These are phyloP conservation scores for Ellobium chinense DNA, from an alignment of 2,888 invertebrate genomes.

Conservation along the genomic window DNA sequence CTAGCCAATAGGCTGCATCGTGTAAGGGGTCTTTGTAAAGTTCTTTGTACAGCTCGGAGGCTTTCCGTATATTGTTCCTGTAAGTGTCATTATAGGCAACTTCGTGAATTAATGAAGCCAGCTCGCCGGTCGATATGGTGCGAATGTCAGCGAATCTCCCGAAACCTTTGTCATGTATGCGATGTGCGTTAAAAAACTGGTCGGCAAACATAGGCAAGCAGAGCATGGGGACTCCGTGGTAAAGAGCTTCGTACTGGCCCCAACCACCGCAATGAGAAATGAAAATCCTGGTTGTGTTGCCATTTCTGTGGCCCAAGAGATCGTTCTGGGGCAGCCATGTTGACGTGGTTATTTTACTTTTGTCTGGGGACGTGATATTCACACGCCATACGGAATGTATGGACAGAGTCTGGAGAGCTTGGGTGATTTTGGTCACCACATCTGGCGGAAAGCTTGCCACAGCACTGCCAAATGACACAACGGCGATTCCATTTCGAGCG, in stretches of 20 bases:
- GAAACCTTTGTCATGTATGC: conserved; percentile 33
- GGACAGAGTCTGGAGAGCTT: conserved; percentile 40
- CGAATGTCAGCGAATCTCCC: conserved; percentile 21
- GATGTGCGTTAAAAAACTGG: conserved; percentile 52
- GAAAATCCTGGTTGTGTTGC: conserved; percentile 54
- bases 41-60: conserved; percentile 52
- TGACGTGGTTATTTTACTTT: conserved; percentile 35
- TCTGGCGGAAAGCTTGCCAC: conserved; percentile 43
- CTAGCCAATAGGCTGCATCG: conserved; percentile 59
- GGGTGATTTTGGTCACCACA: conserved; percentile 42
- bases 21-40: conserved; percentile 51
- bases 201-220: conserved; percentile 55
- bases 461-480: conserved; percentile 57
- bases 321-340: conserved; percentile 63
- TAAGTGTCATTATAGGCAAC: conserved; percentile 44
- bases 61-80: conserved; percentile 45
- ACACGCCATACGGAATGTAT: conserved; percentile 40
- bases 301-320: conserved; percentile 56
- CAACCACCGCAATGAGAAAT: conserved; percentile 65
- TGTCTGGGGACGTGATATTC: conserved; percentile 20
- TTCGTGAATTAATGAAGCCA: conserved; percentile 11
- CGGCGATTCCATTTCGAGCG: conserved; percentile 52
- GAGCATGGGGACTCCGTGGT: conserved; percentile 62
- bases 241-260: conserved; percentile 61
- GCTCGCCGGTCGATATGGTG: not conserved